These are phyloP conservation scores for Tiliacea citrago DNA, from an alignment of 2,888 invertebrate species.

Conservation along the genomic window DNA sequence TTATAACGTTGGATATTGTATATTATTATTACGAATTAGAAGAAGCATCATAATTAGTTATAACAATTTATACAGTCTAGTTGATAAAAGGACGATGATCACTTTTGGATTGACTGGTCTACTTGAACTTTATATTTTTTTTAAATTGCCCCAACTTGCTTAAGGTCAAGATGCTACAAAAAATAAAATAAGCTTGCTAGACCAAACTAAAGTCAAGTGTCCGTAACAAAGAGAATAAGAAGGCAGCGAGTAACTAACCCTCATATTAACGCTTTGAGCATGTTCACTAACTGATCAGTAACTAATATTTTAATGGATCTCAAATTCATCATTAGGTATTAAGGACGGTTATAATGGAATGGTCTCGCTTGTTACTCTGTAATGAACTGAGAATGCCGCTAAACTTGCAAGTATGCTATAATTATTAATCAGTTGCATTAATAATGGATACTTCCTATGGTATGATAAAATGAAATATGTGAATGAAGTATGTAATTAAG, in stretches of 20 bases:
- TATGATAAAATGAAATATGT: slow-evolving; percentile 34
- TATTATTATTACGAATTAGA: not conserved
- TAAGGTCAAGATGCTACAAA: slow-evolving; percentile 10
- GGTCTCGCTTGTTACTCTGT: slow-evolving; percentile 28
- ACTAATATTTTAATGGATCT: slow-evolving; percentile 38
- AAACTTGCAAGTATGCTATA: slow-evolving; percentile 6
- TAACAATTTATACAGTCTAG: not conserved
- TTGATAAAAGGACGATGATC: not conserved
- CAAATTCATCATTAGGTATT: slow-evolving; percentile 25
- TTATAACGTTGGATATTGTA: not conserved
- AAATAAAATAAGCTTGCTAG: not conserved
- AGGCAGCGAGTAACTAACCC: slow-evolving; percentile 83
- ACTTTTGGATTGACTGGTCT: not conserved
- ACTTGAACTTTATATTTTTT: not conserved
- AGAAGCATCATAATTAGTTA: not conserved
- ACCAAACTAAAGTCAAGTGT: not conserved
- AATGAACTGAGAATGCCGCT: slow-evolving; percentile 44
- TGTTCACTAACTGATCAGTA: slow-evolving; percentile 56
- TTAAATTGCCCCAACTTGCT: no score
- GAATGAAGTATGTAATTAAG: slow-evolving; percentile 33
- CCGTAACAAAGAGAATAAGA: slow-evolving; percentile 76
- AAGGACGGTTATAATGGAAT: slow-evolving; percentile 24
- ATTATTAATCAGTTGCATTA: slow-evolving; percentile 22
- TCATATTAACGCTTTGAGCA: slow-evolving; percentile 87
- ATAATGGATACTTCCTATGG: slow-evolving; percentile 8